Percentiles rank a stretch among this genome's conserved stretches.
These are phyloP conservation scores for Podarcis cretensis DNA, from an alignment of 2,113 vertebrate genomes.

Conservation along the genomic window DNA sequence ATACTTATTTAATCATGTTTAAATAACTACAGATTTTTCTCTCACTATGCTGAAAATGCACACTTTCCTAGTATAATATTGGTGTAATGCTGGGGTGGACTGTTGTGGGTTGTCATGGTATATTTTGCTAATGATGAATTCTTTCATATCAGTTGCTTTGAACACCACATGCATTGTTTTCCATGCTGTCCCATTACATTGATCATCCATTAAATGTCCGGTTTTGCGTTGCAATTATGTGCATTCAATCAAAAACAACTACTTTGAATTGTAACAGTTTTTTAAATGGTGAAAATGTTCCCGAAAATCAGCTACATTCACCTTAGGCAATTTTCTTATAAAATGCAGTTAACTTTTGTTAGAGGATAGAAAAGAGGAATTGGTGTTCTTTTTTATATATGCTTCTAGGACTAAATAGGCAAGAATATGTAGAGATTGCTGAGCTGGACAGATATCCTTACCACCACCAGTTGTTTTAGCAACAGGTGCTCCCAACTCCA, in stretches of 20 bases:
- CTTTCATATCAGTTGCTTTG: slow-evolving; percentile 59
- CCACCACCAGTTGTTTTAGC: background rate
- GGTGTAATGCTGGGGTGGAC: background rate
- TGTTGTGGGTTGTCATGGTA: background rate
- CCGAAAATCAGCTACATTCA: slow-evolving; percentile 41
- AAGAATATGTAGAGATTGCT: background rate
- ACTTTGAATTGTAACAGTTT: slow-evolving; percentile 18
- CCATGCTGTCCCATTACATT: slow-evolving; percentile 70
- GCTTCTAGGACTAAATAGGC: background rate
- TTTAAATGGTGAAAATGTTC: slow-evolving; percentile 42
- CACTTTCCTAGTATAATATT: background rate
- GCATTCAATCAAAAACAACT: slow-evolving; percentile 40
- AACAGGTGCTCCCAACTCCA: no score
- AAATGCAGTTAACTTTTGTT: background rate
- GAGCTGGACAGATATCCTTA: background rate
- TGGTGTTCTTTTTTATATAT: background rate
- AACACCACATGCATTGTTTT: slow-evolving; percentile 64
- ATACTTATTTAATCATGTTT: background rate
- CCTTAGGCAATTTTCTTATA: background rate
- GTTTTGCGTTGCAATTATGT: slow-evolving; percentile 56
- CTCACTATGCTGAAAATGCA: slow-evolving; percentile 1
- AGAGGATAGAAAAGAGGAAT: background rate
- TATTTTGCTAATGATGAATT: slow-evolving; percentile 22
- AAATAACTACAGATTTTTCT: background rate
- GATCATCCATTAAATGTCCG: slow-evolving; percentile 68